Percentiles rank a stretch among this genome's conserved stretches.
Conservation (phyloP, 2,113 vertebrate genomes). For the Silurus asotus region DNA sequence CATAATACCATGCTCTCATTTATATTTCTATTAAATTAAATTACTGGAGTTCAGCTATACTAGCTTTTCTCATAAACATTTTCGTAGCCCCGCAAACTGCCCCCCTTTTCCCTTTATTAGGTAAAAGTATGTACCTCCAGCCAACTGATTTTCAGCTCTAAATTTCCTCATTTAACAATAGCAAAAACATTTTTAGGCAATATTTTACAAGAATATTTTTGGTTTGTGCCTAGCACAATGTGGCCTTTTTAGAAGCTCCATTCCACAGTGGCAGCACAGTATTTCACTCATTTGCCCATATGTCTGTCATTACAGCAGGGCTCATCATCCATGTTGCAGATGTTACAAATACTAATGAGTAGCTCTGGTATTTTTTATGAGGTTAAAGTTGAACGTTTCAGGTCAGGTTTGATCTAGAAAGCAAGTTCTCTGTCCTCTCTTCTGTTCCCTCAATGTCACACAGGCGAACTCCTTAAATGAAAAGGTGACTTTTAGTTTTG, state of each 20-base stretch:
- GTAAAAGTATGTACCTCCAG: conserved; percentile 57
- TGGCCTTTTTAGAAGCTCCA: conserved; percentile 36
- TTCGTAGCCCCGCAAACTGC: background rate
- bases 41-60: background rate
- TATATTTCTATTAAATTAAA: conserved; percentile 10
- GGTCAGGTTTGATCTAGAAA: conserved; percentile 65
- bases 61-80: background rate
- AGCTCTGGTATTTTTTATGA: conserved; percentile 72
- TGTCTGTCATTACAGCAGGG: conserved; percentile 71
- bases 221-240: background rate
- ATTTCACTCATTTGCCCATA: conserved; percentile 69
- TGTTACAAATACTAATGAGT: conserved; percentile 78
- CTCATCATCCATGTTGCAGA: conserved; percentile 71
- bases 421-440: conserved; percentile 36
- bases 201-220: background rate
- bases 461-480: conserved; percentile 45
- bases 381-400: conserved; percentile 72
- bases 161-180: background rate
- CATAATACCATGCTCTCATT: background rate
- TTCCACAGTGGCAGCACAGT: conserved; percentile 64
- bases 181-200: background rate
- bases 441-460: conserved; percentile 55
- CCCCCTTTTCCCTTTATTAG: background rate
- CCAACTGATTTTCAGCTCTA: background rate
- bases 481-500: conserved; percentile 33